Base-by-base conservation (phyloP, 2,113 vertebrate species). In the Rhea pennata region DNA sequence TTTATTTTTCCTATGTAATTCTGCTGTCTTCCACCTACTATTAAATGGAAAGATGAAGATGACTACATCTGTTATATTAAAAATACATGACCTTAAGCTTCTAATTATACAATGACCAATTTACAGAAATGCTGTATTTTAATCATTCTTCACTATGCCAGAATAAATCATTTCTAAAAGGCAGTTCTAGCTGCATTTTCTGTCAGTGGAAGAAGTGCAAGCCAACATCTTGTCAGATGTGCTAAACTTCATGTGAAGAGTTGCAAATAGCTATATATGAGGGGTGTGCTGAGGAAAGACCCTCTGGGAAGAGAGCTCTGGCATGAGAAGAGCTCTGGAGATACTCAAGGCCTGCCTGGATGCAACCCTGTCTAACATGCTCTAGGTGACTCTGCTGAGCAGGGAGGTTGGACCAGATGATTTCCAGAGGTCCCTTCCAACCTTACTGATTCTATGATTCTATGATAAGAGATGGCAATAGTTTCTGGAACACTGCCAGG, bases 71-170 rank as follows among this genome's bases (percentile, higher is more conserved):
- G 72, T 69, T 95, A 59, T 13, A 80, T 66, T 84, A 95, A 92
- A 95, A 97, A 85, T 72, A 92, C 40, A 58, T 87, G 64, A 51
- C 33, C 46, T 88, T 89, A 90, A 88, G 26, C 40, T 88, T 85
- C 67, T 76, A 92, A 94, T 92, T 94, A 92, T 89, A 82, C 44
- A 62, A 53, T 91, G 88, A 73, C 71, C 91, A 90, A 72, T 84
- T 95, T 93, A 86, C 88, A 88, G 90, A 93, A 87, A 88, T 88
- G 87, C 67, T 4, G 0, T 80, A 84, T 88, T 96, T 94, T 91
- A 91, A 92, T 91, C 88, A 94, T n/a, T 83, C 84, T 70, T 95
- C 90, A 54, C 48, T 26, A 48, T 94, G 94, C 83, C 94, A 95
- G 86, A 73, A 92, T 76, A 79, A 71, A 82, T 40, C 1, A 76